A percentile compares a stretch with the other conserved stretches of the same genome.
phyloP scores from a whole-genome alignment of 2,888 invertebrate species.

The Ectropis crepuscularia region DNA sequence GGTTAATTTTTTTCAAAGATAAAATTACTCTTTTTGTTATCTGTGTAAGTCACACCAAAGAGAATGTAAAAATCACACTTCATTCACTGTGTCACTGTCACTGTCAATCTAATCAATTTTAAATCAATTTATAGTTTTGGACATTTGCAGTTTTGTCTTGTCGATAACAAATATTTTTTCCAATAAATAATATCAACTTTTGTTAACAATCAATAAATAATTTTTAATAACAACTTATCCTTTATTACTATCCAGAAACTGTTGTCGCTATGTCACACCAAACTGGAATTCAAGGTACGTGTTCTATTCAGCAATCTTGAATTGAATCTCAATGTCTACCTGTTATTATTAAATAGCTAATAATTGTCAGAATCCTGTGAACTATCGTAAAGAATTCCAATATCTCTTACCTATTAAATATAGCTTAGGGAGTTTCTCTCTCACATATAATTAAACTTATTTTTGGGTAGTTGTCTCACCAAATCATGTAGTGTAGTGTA shows the following conservation, averaged over 20 bases:
- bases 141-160: no score
- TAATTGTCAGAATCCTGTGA: neutral
- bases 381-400: neutral
- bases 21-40: no score
- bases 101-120: no score
- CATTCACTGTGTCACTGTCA: no score
- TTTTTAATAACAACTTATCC: neutral
- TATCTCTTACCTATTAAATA: neutral
- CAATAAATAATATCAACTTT: no score
- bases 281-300: slow-evolving; percentile 34
- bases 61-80: no score
- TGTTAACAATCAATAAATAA: neutral
- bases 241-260: slow-evolving; percentile 4
- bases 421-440: no score
- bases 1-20: no score
- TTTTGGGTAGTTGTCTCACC: neutral
- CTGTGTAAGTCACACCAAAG: no score
- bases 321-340: neutral
- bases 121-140: no score
- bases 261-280: slow-evolving; percentile 27
- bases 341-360: neutral
- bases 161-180: no score
- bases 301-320: neutral
- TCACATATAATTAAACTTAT: neutral
- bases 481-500: no score